phyloP scores from a whole-genome alignment of 2,888 invertebrate genomes.

The Oeneis ivallda region DNA sequence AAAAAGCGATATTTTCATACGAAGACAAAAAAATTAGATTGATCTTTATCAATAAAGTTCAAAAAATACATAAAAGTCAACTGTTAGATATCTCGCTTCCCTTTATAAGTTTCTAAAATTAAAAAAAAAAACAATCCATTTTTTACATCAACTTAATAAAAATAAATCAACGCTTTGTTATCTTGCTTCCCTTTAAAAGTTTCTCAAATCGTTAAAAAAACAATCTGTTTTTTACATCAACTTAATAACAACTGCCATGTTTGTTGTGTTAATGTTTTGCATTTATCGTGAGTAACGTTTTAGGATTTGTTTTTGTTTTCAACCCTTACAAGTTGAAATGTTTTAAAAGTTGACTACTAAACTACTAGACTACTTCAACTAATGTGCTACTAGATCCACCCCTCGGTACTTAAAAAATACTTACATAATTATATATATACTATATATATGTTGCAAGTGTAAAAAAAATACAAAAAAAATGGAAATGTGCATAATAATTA shows the following conservation, averaged over 20 bases:
- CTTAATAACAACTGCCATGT: constrained; percentile 22
- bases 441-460: constrained; percentile 47
- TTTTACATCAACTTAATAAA: too few species aligned
- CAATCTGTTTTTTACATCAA: constrained; percentile 18
- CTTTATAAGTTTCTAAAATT: too few species aligned
- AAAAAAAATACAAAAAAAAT: constrained; percentile 42
- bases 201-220: neutral
- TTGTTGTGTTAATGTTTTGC: constrained; percentile 36
- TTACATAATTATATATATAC: constrained; percentile 41
- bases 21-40: too few species aligned
- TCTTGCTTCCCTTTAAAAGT: neutral
- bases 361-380: constrained; percentile 2
- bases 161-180: too few species aligned
- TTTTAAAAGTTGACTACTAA: constrained; percentile 8
- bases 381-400: constrained; percentile 13
- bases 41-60: too few species aligned
- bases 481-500: constrained; percentile 59
- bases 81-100: too few species aligned
- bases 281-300: constrained; percentile 32
- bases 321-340: constrained; percentile 7
- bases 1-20: too few species aligned
- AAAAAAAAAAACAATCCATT: too few species aligned
- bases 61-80: too few species aligned
- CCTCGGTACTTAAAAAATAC: constrained; percentile 58
- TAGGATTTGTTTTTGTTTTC: constrained; percentile 9